Conservation (phyloP, 2,888 invertebrate species). For the Crocallis elinguaria region DNA sequence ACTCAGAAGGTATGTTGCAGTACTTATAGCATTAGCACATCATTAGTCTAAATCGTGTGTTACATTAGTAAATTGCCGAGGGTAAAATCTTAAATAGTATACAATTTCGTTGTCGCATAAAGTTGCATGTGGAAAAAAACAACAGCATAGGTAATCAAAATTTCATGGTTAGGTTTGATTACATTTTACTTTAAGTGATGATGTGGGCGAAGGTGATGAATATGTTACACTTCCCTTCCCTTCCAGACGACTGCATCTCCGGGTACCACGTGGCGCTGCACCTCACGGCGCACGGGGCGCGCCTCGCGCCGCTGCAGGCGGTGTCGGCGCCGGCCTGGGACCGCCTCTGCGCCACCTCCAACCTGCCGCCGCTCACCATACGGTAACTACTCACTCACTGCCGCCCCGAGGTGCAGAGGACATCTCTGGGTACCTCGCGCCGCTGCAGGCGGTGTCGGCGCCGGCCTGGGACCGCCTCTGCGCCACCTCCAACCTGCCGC, state of each 20-base stretch:
- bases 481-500: background rate
- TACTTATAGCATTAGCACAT: no score
- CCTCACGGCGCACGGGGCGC: constrained; percentile 89
- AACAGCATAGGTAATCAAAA: no score
- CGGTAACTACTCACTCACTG: constrained; percentile 42
- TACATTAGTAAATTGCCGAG: no score
- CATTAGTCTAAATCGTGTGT: no score
- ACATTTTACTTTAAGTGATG: no score
- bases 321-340: constrained; percentile 81
- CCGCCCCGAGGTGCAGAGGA: no score
- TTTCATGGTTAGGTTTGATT: no score
- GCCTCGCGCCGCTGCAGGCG: constrained; percentile 87
- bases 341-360: constrained; percentile 47
- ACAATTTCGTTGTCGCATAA: no score
- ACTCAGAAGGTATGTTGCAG: constrained; percentile 86
- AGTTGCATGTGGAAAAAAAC: no score
- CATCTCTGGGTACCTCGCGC: background rate
- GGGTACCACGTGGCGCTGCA: constrained; percentile 90
- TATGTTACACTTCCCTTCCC: background rate
- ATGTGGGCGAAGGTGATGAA: background rate
- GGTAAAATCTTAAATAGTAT: no score
- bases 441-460: background rate
- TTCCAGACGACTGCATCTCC: constrained; percentile 87
- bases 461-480: background rate
- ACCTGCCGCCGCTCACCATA: constrained; percentile 55